phyloP scores from a whole-genome alignment of 2,797 vertebrate genomes.

The Gymnodraco acuticeps region DNA sequence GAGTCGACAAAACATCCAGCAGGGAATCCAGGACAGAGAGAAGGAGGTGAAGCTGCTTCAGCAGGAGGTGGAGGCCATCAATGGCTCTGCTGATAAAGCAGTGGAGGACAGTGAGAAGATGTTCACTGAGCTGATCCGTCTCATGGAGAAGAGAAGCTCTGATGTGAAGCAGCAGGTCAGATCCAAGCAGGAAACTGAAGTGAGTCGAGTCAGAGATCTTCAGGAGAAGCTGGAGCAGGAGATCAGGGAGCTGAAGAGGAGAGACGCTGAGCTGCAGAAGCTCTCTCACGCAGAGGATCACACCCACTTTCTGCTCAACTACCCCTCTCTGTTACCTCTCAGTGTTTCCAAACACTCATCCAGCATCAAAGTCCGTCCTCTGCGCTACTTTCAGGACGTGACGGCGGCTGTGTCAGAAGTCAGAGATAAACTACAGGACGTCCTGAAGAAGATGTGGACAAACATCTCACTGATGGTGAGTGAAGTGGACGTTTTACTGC shows the following conservation, averaged over 20 bases:
- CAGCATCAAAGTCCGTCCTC: not conserved
- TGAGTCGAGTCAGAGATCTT: not conserved
- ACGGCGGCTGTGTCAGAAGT: not conserved
- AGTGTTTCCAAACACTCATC: not conserved
- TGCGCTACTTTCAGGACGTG: not conserved
- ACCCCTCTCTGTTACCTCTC: not conserved
- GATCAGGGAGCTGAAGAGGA: slow-evolving; percentile 37
- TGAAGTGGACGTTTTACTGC: not conserved
- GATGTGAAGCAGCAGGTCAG: too few relatives aligned
- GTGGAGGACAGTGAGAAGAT: not conserved
- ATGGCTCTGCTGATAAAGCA: slow-evolving; percentile 13
- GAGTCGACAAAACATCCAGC: not conserved
- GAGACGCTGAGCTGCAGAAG: not conserved
- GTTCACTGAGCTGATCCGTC: too few relatives aligned
- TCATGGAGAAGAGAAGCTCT: too few relatives aligned
- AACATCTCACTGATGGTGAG: not conserved
- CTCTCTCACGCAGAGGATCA: not conserved
- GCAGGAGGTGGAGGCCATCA: not conserved
- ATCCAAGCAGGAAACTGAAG: too few relatives aligned
- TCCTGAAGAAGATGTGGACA: accelerated
- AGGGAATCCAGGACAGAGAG: slow-evolving; percentile 8
- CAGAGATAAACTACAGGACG: not conserved
- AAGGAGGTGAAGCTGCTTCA: not conserved
- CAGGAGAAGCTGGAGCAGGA: slow-evolving; percentile 26
- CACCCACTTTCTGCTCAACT: not conserved